Evolutionary conservation across 2,113 vertebrate genomes (phyloP).

Genomic region (Nesogale talazaci): DNA sequence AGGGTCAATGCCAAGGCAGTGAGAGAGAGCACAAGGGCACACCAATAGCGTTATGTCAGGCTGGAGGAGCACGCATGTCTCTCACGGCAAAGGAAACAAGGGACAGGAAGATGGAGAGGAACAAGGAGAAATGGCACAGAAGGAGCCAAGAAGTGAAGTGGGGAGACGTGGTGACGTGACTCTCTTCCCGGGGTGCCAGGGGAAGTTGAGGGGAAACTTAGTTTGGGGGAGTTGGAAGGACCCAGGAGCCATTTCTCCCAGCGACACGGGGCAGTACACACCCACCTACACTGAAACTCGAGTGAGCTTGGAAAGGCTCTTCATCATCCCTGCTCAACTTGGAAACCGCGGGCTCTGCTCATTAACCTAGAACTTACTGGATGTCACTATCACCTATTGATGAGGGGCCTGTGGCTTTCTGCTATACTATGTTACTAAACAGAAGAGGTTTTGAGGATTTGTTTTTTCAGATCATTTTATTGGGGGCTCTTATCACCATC

Average conservation of each 20-base stretch:
- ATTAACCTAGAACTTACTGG: background rate
- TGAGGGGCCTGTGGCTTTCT: background rate
- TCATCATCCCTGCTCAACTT: background rate
- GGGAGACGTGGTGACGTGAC: no score
- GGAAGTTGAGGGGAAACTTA: background rate
- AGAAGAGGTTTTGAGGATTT: background rate
- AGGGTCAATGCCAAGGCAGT: no score
- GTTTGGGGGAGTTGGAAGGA: background rate
- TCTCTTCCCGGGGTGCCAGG: background rate
- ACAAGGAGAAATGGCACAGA: background rate
- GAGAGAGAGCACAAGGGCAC: no score
- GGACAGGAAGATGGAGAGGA: background rate
- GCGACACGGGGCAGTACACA: accelerated
- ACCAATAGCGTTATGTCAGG: background rate
- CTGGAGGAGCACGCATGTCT: background rate
- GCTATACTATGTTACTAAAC: background rate
- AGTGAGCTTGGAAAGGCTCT: background rate
- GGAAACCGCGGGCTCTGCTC: background rate
- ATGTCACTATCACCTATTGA: background rate
- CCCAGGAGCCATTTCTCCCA: background rate
- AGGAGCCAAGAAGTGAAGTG: background rate
- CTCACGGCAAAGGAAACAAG: background rate
- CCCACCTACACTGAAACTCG: background rate
- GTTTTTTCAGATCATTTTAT: no score
- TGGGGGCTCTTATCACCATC: no score